Evolutionary conservation across 2,888 invertebrate genomes (phyloP).

Genomic region (Oligia fasciuncula): DNA sequence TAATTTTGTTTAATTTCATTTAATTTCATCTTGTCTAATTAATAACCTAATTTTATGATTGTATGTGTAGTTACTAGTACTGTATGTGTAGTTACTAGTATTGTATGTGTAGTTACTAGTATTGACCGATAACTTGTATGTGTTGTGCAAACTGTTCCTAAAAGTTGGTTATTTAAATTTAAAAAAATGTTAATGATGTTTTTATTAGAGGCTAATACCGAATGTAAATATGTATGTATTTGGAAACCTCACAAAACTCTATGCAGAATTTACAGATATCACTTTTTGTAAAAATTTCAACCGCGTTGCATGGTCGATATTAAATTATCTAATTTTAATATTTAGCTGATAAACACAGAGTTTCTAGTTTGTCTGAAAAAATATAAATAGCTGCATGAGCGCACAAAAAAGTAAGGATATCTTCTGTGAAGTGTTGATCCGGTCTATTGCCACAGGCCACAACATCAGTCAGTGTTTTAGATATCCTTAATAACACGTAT

Average conservation of each 20-base stretch:
- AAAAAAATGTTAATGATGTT: neutral
- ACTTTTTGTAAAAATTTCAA: neutral
- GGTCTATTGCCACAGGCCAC: neutral
- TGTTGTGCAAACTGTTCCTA: neutral
- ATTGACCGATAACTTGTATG: neutral
- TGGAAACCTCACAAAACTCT: neutral
- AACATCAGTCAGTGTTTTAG: neutral
- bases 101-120: neutral
- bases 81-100: neutral
- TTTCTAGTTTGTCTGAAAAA: no score
- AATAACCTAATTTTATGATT: no score
- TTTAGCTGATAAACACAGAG: no score
- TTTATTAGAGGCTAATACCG: neutral
- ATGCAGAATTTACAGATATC: neutral
- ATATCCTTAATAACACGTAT: neutral
- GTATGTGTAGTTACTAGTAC: neutral
- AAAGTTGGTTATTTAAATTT: neutral
- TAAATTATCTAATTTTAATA: neutral
- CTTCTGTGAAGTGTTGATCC: neutral
- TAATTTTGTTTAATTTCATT: neutral
- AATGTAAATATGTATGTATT: neutral
- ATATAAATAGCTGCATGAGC: neutral
- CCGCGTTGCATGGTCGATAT: neutral
- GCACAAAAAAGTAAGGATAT: neutral
- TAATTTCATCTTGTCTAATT: neutral